These are phyloP conservation scores for Huso huso DNA, from an alignment of 2,797 vertebrate genomes.

Conservation along the genomic window DNA sequence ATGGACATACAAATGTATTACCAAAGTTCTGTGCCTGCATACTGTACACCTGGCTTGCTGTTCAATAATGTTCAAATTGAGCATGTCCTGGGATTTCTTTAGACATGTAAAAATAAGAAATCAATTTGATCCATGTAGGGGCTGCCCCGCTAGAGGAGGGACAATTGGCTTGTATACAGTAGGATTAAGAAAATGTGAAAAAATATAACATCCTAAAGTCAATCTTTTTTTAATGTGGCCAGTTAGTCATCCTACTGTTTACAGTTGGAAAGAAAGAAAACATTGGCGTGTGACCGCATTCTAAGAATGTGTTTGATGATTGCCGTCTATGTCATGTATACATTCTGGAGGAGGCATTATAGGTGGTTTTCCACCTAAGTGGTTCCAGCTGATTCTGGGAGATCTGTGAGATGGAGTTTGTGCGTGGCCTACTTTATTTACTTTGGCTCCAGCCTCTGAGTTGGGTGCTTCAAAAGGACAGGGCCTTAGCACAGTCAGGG, in stretches of 20 bases:
- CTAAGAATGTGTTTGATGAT: slow-evolving; percentile 53
- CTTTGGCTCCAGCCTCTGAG: slow-evolving; percentile 69
- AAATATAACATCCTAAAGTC: slow-evolving; percentile 37
- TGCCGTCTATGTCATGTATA: slow-evolving; percentile 58
- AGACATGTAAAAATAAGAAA: no score
- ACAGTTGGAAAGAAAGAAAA: slow-evolving; percentile 59
- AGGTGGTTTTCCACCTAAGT: slow-evolving; percentile 75
- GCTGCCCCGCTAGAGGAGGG: not conserved
- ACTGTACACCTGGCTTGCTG: no score
- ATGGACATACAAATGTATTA: no score
- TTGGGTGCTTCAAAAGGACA: slow-evolving; percentile 66
- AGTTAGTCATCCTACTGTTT: slow-evolving; percentile 49
- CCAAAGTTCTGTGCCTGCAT: no score
- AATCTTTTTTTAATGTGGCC: slow-evolving; percentile 41
- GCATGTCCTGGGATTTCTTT: no score
- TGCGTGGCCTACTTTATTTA: slow-evolving; percentile 62
- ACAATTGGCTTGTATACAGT: slow-evolving; percentile 25
- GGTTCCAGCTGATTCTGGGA: slow-evolving; percentile 88
- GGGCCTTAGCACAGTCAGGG: slow-evolving; percentile 62
- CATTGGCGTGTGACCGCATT: slow-evolving; percentile 57
- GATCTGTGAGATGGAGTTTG: slow-evolving; percentile 76
- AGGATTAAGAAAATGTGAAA: slow-evolving; percentile 26
- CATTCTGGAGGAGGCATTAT: slow-evolving; percentile 73
- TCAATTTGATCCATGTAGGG: not conserved
- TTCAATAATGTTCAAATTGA: no score